Evolutionary conservation across 1,140 invertebrate genomes (phyloP).

Genomic region (Drosophila prosaltans): DNA sequence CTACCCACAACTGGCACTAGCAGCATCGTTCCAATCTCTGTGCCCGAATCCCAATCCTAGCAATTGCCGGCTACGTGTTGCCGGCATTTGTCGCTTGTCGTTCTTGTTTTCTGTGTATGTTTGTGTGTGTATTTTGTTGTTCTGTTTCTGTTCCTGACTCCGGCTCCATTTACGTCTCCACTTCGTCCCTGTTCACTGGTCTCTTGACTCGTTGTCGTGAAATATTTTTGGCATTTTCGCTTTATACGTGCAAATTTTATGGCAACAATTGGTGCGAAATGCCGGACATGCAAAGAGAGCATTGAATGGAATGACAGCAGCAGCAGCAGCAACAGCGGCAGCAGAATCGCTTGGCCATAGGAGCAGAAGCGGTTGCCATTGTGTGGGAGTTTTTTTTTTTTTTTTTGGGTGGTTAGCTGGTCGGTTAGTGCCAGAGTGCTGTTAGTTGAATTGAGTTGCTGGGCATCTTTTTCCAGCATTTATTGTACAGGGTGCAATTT

Average conservation of each 20-base stretch:
- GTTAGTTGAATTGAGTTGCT: conserved; percentile 41
- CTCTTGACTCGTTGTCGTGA: conserved; percentile 66
- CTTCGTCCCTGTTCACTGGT: conserved; percentile 26
- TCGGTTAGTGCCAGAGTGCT: conserved; percentile 22
- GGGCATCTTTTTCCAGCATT: conserved; percentile 6
- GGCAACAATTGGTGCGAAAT: conserved; percentile 80
- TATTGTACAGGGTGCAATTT: conserved; percentile 47
- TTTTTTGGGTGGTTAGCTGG: conserved; percentile 6
- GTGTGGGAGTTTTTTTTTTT: conserved; percentile 21
- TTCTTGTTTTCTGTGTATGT: conserved; percentile 32
- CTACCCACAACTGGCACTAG: conserved; percentile 17
- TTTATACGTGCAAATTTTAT: conserved; percentile 80
- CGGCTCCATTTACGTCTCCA: conserved; percentile 21
- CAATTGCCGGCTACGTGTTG: conserved; percentile 75
- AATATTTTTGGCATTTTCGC: conserved; percentile 79
- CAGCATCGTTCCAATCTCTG: conserved; percentile 10
- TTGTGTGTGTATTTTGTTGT: conserved; percentile 39
- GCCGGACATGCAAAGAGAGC: conserved; percentile 71
- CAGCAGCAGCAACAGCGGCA: conserved; percentile 9
- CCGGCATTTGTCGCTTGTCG: conserved; percentile 66
- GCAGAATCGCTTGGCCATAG: conserved; percentile 11
- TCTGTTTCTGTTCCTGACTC: conserved; percentile 38
- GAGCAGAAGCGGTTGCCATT: conserved; percentile 25
- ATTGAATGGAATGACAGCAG: conserved; percentile 46
- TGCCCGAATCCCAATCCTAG: conserved; percentile 42